phyloP scores from a whole-genome alignment of 2,113 vertebrate genomes.

The Corythaixoides concolor region DNA sequence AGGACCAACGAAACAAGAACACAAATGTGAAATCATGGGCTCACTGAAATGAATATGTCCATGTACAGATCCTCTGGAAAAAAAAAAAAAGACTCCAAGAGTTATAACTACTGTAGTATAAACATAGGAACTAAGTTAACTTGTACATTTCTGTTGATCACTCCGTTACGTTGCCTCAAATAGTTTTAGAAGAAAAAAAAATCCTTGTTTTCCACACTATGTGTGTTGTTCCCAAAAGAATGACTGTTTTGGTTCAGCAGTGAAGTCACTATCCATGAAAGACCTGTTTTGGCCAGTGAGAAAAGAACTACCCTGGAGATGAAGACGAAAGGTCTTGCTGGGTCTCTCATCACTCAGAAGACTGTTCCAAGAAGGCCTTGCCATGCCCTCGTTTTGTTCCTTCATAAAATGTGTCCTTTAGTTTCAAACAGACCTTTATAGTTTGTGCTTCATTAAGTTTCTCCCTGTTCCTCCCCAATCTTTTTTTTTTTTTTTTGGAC shows the following conservation, averaged over 20 bases:
- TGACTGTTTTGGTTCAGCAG: slow-evolving; percentile 93
- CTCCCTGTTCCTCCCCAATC: slow-evolving; percentile 66
- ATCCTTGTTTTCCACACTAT: slow-evolving; percentile 98
- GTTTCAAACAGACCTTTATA: slow-evolving; percentile 87
- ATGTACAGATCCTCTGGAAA: slow-evolving; percentile 81
- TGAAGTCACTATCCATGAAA: slow-evolving; percentile 84
- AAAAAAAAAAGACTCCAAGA: slow-evolving; percentile 93
- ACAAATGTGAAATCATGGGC: slow-evolving; percentile 96
- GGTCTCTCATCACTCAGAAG: slow-evolving; percentile 79
- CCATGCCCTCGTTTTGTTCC: slow-evolving; percentile 86
- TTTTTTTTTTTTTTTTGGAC: slow-evolving; percentile 80
- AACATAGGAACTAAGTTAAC: slow-evolving; percentile 99
- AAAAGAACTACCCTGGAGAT: slow-evolving; percentile 83
- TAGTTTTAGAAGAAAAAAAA: slow-evolving; percentile 98
- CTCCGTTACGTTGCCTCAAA: slow-evolving; percentile 95
- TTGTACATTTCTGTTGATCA: slow-evolving; percentile 99
- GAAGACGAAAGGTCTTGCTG: slow-evolving; percentile 76
- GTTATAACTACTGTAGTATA: slow-evolving; percentile 99
- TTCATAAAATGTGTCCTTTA: slow-evolving; percentile 93
- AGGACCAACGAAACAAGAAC: slow-evolving; percentile 97
- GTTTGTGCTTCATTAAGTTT: slow-evolving; percentile 91
- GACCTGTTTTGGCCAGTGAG: slow-evolving; percentile 83
- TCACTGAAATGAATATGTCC: slow-evolving; percentile 88
- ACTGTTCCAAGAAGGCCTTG: slow-evolving; percentile 88
- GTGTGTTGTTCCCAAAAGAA: slow-evolving; percentile 98